These are phyloP conservation scores for Pseudonaja textilis DNA, from an alignment of 2,113 vertebrate species.

Conservation along the genomic window DNA sequence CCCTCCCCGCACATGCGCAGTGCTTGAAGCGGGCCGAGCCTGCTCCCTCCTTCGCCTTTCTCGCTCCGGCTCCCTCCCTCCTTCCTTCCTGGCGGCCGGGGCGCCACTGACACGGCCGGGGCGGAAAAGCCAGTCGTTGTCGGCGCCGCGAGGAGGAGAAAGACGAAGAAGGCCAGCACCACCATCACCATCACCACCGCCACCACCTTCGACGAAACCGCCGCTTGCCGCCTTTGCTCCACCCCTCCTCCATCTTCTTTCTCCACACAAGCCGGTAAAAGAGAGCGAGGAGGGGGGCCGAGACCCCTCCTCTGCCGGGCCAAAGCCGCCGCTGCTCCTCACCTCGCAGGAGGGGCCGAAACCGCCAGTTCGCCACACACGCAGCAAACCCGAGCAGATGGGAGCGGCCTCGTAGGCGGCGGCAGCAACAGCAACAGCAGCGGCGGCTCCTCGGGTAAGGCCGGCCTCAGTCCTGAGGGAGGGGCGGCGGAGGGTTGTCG, in stretches of 20 bases:
- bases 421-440: neutral
- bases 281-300: neutral
- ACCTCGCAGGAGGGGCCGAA: slow-evolving; percentile 18
- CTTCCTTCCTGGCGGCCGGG: slow-evolving; percentile 50
- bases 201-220: neutral
- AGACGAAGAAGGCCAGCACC: neutral
- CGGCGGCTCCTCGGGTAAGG: slow-evolving; percentile 55
- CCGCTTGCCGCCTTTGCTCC: slow-evolving; percentile 48
- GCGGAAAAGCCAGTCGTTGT: slow-evolving; percentile 36
- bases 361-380: neutral
- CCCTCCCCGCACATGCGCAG: slow-evolving; percentile 46
- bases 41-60: slow-evolving; percentile 16
- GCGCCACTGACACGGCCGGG: slow-evolving; percentile 59
- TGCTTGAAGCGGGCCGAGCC: slow-evolving; percentile 35
- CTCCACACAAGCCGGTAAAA: slow-evolving; percentile 13
- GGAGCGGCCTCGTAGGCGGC: slow-evolving; percentile 60
- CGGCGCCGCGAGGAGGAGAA: neutral
- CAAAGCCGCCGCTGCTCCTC: neutral
- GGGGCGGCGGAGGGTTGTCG: neutral
- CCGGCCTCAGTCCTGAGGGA: slow-evolving; percentile 15
- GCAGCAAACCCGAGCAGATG: slow-evolving; percentile 49
- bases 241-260: slow-evolving; percentile 46
- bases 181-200: neutral
- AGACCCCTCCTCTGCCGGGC: neutral
- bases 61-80: slow-evolving; percentile 24